phyloP scores from a whole-genome alignment of 1,140 invertebrate genomes.

The Thereuonema tuberculata region DNA sequence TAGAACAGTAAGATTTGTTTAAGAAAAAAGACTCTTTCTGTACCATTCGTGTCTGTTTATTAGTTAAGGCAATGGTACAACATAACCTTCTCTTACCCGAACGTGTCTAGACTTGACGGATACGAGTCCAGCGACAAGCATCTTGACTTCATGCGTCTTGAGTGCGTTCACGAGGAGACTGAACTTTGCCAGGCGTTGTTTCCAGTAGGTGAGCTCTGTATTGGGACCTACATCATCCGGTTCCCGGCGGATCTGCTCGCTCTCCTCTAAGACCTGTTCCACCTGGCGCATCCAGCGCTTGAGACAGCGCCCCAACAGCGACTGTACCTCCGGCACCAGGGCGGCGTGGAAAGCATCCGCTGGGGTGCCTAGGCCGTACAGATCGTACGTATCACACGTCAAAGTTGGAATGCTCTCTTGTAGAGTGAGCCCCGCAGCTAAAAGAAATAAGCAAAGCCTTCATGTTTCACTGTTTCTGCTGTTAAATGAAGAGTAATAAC shows the following conservation, averaged over 20 bases:
- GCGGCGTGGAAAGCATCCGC: not conserved
- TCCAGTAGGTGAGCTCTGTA: constrained; percentile 93
- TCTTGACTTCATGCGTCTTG: not conserved
- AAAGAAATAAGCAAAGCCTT: no score
- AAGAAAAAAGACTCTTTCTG: no score
- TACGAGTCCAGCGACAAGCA: not conserved
- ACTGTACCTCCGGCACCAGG: not conserved
- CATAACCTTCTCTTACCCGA: no score
- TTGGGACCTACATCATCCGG: constrained; percentile 83
- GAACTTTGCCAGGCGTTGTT: constrained; percentile 78
- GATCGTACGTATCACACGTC: not conserved
- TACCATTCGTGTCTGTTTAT: no score
- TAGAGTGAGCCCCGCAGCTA: no score
- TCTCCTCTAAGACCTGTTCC: constrained; percentile 36
- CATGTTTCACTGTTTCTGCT: no score
- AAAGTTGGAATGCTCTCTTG: no score
- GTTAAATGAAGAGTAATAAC: no score
- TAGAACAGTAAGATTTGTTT: no score
- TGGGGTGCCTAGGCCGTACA: not conserved
- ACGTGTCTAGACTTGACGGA: not conserved
- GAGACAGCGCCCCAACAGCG: not conserved
- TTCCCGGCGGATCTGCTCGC: constrained; percentile 77
- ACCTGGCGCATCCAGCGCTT: not conserved
- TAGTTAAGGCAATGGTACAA: no score
- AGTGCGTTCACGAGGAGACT: constrained; percentile 75